Percentiles rank a stretch among this genome's conserved stretches.
These are phyloP conservation scores for Canis aureus DNA, from an alignment of 2,113 vertebrate species.

Conservation along the genomic window DNA sequence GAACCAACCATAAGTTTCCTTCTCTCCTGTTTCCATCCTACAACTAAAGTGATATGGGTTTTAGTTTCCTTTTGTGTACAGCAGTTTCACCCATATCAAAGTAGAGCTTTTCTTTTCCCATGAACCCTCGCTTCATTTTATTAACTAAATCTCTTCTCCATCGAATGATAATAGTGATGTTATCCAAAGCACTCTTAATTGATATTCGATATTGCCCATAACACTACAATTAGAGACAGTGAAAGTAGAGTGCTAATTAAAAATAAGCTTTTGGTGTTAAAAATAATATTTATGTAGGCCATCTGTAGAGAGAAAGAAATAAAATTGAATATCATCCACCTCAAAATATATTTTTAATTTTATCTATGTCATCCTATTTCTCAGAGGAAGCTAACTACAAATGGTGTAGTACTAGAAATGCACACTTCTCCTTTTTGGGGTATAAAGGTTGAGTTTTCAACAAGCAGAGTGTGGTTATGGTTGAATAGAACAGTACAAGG, in stretches of 20 bases:
- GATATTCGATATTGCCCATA: background rate
- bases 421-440: background rate
- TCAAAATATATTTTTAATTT: conserved; percentile 34
- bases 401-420: background rate
- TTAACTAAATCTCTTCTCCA: conserved; percentile 38
- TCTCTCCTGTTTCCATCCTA: background rate
- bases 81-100: background rate
- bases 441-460: background rate
- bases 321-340: background rate
- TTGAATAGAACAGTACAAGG: background rate
- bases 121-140: background rate
- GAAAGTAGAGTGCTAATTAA: conserved; percentile 49
- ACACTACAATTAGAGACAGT: background rate
- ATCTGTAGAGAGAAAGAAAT: conserved; percentile 38
- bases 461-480: background rate
- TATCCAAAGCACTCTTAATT: conserved; percentile 40
- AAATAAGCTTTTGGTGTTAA: conserved; percentile 29
- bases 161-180: conserved; percentile 1
- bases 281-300: conserved; percentile 27
- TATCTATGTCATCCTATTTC: background rate
- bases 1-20: background rate
- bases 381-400: conserved; percentile 49
- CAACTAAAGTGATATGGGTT: background rate
- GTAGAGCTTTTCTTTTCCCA: background rate
- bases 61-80: conserved; percentile 33